Conservation (phyloP, 2,888 invertebrate genomes). For the Apodemia duryi region DNA sequence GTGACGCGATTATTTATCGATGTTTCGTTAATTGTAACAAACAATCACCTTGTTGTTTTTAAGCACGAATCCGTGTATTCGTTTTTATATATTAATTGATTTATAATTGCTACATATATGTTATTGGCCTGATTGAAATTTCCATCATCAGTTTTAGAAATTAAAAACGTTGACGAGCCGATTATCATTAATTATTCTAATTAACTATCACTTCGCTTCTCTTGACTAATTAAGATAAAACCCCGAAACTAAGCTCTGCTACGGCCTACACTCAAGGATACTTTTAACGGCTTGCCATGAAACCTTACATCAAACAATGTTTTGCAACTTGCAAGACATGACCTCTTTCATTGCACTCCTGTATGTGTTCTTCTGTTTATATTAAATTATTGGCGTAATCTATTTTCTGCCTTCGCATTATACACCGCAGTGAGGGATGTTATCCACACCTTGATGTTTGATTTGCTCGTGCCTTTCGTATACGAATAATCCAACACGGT, state of each 20-base stretch:
- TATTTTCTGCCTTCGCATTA: too few species aligned
- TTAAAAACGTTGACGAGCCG: neutral
- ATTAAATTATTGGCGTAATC: too few species aligned
- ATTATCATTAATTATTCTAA: slow-evolving; percentile 15
- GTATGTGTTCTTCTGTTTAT: too few species aligned
- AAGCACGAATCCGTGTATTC: slow-evolving; percentile 41
- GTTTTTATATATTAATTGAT: slow-evolving; percentile 48
- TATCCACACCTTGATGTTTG: too few species aligned
- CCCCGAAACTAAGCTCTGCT: neutral
- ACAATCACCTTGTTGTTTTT: slow-evolving; percentile 13
- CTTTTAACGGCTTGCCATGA: too few species aligned
- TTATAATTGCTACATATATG: slow-evolving; percentile 41
- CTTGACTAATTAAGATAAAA: neutral
- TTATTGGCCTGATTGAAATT: slow-evolving; percentile 38
- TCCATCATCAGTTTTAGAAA: slow-evolving; percentile 15
- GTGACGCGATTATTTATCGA: slow-evolving; percentile 2
- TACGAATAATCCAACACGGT: too few species aligned
- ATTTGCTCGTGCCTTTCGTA: too few species aligned
- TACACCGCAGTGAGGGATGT: too few species aligned
- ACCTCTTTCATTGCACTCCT: too few species aligned
- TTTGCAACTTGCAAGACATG: too few species aligned
- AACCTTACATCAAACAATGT: too few species aligned
- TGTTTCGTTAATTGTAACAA: neutral
- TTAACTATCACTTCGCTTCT: neutral
- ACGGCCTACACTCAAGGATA: neutral